Evolutionary conservation across 2,888 invertebrate species (phyloP).

Genomic region (Sepioteuthis lessoniana): DNA sequence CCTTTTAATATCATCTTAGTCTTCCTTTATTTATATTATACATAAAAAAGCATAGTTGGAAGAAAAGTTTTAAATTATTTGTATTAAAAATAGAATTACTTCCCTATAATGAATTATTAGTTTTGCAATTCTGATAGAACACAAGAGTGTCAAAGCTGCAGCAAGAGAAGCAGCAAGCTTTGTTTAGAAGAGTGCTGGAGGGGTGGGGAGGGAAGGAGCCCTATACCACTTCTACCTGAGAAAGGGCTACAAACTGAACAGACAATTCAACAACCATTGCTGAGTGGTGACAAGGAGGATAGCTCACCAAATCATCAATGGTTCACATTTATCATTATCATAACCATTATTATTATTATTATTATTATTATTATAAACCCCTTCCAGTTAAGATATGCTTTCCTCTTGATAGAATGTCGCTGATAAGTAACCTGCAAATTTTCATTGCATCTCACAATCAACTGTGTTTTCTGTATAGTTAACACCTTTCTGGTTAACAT

Average conservation of each 20-base stretch:
- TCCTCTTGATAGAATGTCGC: slow-evolving; percentile 25
- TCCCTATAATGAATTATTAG: neutral
- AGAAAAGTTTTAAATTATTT: neutral
- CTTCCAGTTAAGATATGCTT: slow-evolving; percentile 44
- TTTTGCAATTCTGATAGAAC: neutral
- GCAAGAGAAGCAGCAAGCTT: neutral
- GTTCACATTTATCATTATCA: neutral
- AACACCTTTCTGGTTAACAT: neutral
- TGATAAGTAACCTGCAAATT: slow-evolving; percentile 21
- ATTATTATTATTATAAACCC: slow-evolving; percentile 1
- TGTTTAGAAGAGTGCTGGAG: neutral
- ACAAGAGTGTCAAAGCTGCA: neutral
- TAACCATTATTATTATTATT: neutral
- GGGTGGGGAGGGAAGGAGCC: neutral
- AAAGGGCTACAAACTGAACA: slow-evolving; percentile 42
- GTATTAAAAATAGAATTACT: neutral
- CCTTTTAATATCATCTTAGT: no score
- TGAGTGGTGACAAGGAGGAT: neutral
- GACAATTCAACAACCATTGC: neutral
- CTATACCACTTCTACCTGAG: slow-evolving; percentile 42
- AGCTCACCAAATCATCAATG: neutral
- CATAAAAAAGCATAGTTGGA: neutral
- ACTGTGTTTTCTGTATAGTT: neutral
- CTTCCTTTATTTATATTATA: no score
- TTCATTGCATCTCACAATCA: slow-evolving; percentile 13